These are phyloP conservation scores for Euschistus heros DNA, from an alignment of 1,140 invertebrate genomes.

Conservation along the genomic window DNA sequence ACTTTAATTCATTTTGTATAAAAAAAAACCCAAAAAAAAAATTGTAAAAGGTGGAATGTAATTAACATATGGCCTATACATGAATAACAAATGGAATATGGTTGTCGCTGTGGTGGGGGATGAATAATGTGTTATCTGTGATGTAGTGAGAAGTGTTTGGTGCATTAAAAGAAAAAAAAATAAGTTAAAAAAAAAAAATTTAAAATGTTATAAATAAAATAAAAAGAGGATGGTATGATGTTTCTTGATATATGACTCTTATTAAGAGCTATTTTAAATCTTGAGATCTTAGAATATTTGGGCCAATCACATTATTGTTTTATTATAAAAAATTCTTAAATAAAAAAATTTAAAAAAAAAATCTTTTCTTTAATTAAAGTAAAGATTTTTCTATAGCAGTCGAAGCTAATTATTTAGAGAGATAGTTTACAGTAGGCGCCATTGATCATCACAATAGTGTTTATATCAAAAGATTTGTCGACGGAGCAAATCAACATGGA, in stretches of 20 bases:
- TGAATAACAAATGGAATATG: neutral
- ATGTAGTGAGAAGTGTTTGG: constrained; percentile 14
- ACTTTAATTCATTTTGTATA: constrained; percentile 1
- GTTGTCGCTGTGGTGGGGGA: neutral
- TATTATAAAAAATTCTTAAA: neutral
- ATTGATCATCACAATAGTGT: no score
- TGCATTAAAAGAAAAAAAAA: no score
- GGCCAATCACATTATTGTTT: constrained; percentile 8
- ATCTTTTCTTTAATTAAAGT: neutral
- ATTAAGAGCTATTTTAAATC: neutral
- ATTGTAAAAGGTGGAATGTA: constrained; percentile 10
- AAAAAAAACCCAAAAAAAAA: constrained; percentile 4
- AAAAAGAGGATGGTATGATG: neutral
- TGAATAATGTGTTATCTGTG: constrained; percentile 13
- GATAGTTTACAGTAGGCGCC: no score
- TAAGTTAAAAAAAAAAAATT: no score
- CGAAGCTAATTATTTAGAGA: no score
- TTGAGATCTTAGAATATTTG: constrained; percentile 8
- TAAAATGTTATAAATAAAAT: no score
- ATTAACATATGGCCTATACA: constrained; percentile 17
- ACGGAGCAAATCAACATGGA: no score
- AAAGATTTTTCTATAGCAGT: constrained; percentile 1
- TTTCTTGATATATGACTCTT: constrained; percentile 17
- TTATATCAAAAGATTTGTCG: no score
- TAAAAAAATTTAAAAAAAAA: neutral